Base-by-base conservation (phyloP, 2,113 vertebrate species). In the Vulpes lagopus region DNA sequence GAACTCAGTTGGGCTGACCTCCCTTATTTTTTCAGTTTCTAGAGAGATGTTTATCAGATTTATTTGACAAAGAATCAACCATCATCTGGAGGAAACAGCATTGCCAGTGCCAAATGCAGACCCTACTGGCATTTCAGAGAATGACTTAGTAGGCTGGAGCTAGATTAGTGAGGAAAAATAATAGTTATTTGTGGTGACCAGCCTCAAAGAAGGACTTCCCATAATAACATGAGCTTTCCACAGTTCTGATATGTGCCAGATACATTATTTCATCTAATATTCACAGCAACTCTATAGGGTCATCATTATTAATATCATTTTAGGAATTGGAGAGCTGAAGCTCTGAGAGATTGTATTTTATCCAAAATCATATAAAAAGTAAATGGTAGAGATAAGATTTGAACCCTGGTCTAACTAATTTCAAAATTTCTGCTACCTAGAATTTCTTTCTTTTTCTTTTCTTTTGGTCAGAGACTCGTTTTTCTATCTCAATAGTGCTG, bases 381-480 rank as follows among this genome's bases (percentile, higher is more conserved):
- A 95, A 98, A 95, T 76, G 71, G 19, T 59, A 79, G 38, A 88
- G 3, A 38, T 94, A 23, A 83, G 57, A 69, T 59, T 94, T 94
- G 64, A 94, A 85, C 12, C 3, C 8, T 86, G 27, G 32, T 38
- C 3, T 57, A 80, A n/a, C 14, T 92, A 74, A 62, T 64, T 35
- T 9, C 60, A 95, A 94, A 78, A 32, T 79, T 32, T 87, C 51
- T 35, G 57, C 38, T 60, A 22, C 38, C 35, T 84, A 35, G 55
- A 87, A 16, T 55, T 91, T 60, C 25, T 78, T 89, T 53, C 35
- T 38, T 35, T n/a, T 30, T 93, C n/a, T 30, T 49, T 65, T 49
- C 1, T 32, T 49, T 60, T 22, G 10, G 38, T 38, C 12, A 88
- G 11, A 79, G 11, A 73, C 7, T 84, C 23, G 11, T 35, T 80